Evolutionary conservation across 1,140 invertebrate genomes (phyloP), one percentile per base, ranked within the genome.

Genomic region (Galleria mellonella): DNA sequence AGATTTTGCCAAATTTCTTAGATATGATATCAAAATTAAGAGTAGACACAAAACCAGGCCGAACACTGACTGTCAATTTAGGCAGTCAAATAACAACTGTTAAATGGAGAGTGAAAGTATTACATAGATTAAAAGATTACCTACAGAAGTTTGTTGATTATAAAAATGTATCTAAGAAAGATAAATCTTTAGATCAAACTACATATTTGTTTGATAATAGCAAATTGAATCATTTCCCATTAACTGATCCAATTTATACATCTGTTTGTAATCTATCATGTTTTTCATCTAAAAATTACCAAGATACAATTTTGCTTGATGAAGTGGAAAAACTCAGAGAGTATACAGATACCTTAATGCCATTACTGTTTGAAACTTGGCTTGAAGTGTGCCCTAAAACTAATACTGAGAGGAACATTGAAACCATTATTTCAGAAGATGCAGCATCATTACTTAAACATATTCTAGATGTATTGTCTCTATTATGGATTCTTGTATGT

Each of bases 1-100:
- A 91, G 67, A 90, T 96, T 6, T 76, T 96, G 36, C 88, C 90
- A 9, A 92, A 93, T 70, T 94, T 96, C 64, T 84, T 96, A 6
- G 91, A 93, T 51, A 91, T 96, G 86, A 94, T 96, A 61, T 94
- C 92, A 0, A 91, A 89, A 52, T 77, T 91, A 9, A 83, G 88
- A 27, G 78, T 87, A 14, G 90, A 93, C 73, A 86, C 88, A 7
- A 88, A 89, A 41, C 83, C 89, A 12, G 90, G 89, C 14, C 83
- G 91, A 54, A 89, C 89, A 32, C 77, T 94, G 1, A 90, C 87
- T 12, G 81, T 90, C 0, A 91, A 91, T 59, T 74, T 94, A 32
- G 89, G 86, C 44, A 89, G 90, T 32, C 91, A 92, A 82, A 89
- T 89, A 27, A 93, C 92, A 2, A 92, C 88, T 57, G 87, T 91